Percentiles rank a stretch among this genome's conserved stretches.
These are phyloP conservation scores for Micronisus gabar DNA, from an alignment of 2,113 vertebrate species.

Conservation along the genomic window DNA sequence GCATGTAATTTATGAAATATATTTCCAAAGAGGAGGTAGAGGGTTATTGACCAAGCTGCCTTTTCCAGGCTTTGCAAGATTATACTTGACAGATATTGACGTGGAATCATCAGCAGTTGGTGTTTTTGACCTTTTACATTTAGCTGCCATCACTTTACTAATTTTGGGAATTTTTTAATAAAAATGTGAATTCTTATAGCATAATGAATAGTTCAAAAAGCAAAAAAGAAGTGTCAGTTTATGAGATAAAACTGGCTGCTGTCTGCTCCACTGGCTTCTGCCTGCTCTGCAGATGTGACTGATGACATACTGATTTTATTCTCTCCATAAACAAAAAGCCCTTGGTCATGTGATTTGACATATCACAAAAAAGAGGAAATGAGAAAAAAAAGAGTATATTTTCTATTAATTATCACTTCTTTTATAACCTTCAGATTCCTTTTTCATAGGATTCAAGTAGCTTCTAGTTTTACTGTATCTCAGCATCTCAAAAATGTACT, in stretches of 20 bases:
- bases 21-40: not conserved
- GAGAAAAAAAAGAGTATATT: not conserved
- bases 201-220: not conserved
- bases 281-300: not conserved
- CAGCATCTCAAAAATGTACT: not conserved
- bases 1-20: not conserved
- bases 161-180: not conserved
- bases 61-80: not conserved
- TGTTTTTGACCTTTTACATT: not conserved
- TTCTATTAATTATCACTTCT: not conserved
- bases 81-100: not conserved
- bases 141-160: not conserved
- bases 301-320: not conserved
- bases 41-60: not conserved
- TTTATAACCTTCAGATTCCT: not conserved
- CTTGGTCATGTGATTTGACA: not conserved
- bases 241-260: not conserved
- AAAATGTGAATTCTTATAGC: not conserved
- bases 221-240: not conserved
- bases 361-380: not conserved
- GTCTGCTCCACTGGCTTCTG: not conserved
- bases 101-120: not conserved
- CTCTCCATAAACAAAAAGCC: not conserved
- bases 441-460: not conserved
- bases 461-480: not conserved